Conservation (phyloP, 2,888 invertebrate genomes). For the Drosophila sordidula region DNA sequence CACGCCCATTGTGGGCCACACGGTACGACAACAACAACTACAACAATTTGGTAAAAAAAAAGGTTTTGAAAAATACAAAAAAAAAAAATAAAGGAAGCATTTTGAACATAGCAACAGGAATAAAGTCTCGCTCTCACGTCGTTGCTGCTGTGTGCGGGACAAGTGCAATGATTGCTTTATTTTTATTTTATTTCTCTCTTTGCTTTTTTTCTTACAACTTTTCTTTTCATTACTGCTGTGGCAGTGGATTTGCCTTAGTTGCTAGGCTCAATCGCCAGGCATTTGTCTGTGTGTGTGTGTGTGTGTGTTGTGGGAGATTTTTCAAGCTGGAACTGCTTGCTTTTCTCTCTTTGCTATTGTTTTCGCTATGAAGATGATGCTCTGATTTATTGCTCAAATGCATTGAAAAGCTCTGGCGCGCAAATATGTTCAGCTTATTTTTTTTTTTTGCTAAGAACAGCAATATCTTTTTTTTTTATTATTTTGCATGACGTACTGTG, state of each 20-base stretch:
- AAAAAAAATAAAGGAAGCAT: constrained; percentile 37
- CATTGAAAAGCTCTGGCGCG: constrained; percentile 12
- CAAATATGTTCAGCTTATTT: constrained; percentile 41
- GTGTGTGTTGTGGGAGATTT: constrained; percentile 4
- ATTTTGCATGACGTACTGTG: constrained; percentile 23
- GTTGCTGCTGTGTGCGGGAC: constrained; percentile 35
- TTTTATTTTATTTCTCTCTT: constrained; percentile 34
- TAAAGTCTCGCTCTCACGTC: constrained; percentile 24
- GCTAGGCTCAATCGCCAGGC: constrained; percentile 48
- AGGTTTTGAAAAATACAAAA: constrained; percentile 25
- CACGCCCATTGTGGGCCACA: constrained; percentile 76
- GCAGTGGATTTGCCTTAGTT: constrained; percentile 38
- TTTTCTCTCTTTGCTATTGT: constrained; percentile 13
- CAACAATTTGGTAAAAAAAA: constrained; percentile 10
- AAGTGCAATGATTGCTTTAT: constrained; percentile 73
- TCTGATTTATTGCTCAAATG: constrained; percentile 55
- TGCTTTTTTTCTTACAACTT: constrained; percentile 47
- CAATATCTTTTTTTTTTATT: constrained; percentile 35
- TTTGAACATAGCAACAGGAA: constrained; percentile 63
- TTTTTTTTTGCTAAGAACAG: constrained; percentile 60
- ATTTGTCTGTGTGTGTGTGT: constrained; percentile 8
- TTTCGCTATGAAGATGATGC: constrained; percentile 23
- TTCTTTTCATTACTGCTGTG: constrained; percentile 60
- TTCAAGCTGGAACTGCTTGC: constrained; percentile 2
- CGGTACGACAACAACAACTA: constrained; percentile 28